Base-by-base conservation (phyloP, 1,140 invertebrate genomes). In the Pollicipes pollicipes region DNA sequence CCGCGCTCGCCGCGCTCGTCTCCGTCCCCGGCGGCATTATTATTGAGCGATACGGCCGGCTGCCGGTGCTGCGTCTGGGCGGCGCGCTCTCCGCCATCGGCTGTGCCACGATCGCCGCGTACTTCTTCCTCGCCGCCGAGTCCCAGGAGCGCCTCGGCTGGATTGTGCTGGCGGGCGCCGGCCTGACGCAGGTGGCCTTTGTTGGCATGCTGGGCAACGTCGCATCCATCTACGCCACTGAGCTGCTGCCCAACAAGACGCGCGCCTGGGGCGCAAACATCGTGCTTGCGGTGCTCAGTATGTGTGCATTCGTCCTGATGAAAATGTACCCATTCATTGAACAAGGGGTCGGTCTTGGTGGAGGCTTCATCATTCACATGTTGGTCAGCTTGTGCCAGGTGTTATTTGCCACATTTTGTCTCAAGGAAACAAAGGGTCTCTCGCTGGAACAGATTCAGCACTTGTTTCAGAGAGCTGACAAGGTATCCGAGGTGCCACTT, bases 221-320 rank as follows among this genome's bases (percentile, higher is more conserved):
- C 66, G 28, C 78, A 79, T 80, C 24, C 45, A 58, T 10, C 45
- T 58, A 58, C 45, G 45, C 17, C 45, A 58, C 2, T 21, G 45
- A 58, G 45, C 21, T 58, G 45, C 45, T 58, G 21, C 45, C 45
- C 6, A 58, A 58, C 45, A 6, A 21, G 45, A 58, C 45, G 21
- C 45, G 45, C 21, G 17, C 45, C 2, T 2, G 13, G 8, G 45
- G 6, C 2, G 45, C 45, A 2, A 58, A 58, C 45, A 58, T 58
- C 10, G 17, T 6, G 13, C 8, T 58, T 2, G 21, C 2, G 13
- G 2, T 21, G 24, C 24, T 2, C 3, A 58, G 13, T 13, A 3
- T 24, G 24, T 3, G n/a, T 58, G 2, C 17, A 21, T 58, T 58
- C 21, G 21, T 58, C 45, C 6, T 58, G 21, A 10, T 58, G 45